Conservation (phyloP, 2,888 invertebrate genomes). For the Hipparchia sbordonii region DNA sequence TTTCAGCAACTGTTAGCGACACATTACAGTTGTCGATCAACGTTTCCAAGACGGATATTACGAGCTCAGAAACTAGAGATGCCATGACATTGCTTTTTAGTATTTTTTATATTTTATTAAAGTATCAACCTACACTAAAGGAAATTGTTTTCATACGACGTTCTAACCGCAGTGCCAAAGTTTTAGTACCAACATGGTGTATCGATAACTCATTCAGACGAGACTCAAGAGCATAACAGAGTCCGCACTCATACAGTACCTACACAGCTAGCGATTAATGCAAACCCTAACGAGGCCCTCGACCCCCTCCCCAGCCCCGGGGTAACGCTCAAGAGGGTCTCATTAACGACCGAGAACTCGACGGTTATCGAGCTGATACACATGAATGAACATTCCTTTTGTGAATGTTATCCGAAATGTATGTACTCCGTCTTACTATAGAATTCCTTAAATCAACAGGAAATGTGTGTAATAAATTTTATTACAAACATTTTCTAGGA, state of each 20-base stretch:
- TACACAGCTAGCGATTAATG: conserved; percentile 33
- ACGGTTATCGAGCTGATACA: conserved; percentile 27
- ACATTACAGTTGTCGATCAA: no score
- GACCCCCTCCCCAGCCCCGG: conserved; percentile 27
- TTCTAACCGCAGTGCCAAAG: not conserved
- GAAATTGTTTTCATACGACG: not conserved
- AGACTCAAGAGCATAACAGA: not conserved
- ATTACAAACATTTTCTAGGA: no score
- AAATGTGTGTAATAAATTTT: no score
- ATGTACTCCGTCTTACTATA: no score
- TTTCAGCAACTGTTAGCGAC: no score
- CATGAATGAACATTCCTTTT: conserved; percentile 19
- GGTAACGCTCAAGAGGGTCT: conserved; percentile 33
- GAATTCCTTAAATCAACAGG: no score
- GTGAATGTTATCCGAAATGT: not conserved
- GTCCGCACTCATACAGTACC: no score
- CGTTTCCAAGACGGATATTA: no score
- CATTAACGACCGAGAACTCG: conserved; percentile 30
- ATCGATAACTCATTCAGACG: conserved; percentile 31
- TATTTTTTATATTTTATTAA: no score
- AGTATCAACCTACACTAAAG: no score
- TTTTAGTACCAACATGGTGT: not conserved
- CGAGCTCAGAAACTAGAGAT: no score
- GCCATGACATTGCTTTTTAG: no score
- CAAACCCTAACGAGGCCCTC: conserved; percentile 40